These are phyloP conservation scores for Venustaconcha ellipsiformis DNA, from an alignment of 1,140 invertebrate species.

Conservation along the genomic window DNA sequence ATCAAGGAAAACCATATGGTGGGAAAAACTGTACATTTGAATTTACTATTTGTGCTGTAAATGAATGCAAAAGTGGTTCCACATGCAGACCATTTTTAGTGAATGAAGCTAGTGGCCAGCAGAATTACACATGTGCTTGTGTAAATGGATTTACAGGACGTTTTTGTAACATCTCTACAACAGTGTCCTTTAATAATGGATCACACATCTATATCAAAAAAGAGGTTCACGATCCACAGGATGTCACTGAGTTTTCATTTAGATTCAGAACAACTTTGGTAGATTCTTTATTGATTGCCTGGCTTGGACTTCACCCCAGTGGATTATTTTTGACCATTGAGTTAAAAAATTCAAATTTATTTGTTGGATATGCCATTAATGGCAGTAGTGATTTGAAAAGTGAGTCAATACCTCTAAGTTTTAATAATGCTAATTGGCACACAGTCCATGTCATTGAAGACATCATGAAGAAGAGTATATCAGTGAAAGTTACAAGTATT, in stretches of 20 bases:
- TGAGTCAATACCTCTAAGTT: constrained; percentile 60
- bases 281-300: constrained; percentile 78
- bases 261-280: constrained; percentile 90
- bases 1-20: constrained; percentile 74
- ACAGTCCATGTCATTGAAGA: constrained; percentile 17
- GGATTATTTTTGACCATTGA: constrained; percentile 60
- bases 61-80: constrained; percentile 47
- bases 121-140: constrained; percentile 74
- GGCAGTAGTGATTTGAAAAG: neutral
- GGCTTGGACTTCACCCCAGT: constrained; percentile 72
- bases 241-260: constrained; percentile 78
- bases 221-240: neutral
- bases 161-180: constrained; percentile 88
- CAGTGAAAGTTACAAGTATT: neutral
- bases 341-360: constrained; percentile 18
- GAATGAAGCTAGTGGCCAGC: constrained; percentile 72
- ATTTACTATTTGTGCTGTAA: constrained; percentile 76
- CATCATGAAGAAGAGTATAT: neutral
- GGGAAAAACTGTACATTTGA: constrained; percentile 90
- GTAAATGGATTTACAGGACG: constrained; percentile 89
- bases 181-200: constrained; percentile 83
- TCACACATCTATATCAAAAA: too few species aligned
- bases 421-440: constrained; percentile 50
- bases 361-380: constrained; percentile 2
- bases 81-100: constrained; percentile 77